phyloP scores from a whole-genome alignment of 2,797 vertebrate species.

The Silurus lanzhouensis region DNA sequence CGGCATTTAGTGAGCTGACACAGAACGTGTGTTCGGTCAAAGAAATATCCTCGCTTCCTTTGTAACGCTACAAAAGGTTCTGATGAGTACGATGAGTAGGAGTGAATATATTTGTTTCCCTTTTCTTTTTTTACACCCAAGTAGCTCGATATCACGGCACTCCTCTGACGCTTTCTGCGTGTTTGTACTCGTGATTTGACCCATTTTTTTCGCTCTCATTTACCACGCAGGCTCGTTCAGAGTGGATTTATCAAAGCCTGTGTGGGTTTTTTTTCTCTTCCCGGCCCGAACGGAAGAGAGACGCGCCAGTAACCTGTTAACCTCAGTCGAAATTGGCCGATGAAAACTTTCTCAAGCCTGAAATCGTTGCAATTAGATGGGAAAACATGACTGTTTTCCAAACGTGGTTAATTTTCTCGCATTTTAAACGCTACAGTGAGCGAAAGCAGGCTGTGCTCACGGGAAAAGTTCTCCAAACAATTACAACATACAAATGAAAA shows the following conservation, averaged over 20 bases:
- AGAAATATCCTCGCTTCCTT: slow-evolving; percentile 6
- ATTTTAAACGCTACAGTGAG: slow-evolving; percentile 71
- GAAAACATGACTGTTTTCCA: slow-evolving; percentile 71
- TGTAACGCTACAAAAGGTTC: slow-evolving; percentile 38
- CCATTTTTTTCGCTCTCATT: slow-evolving; percentile 19
- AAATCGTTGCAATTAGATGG: slow-evolving; percentile 79
- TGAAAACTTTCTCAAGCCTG: slow-evolving; percentile 78
- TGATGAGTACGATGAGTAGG: slow-evolving; percentile 10
- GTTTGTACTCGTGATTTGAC: slow-evolving; percentile 25
- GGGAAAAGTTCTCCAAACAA: slow-evolving; percentile 62
- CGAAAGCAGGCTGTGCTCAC: slow-evolving; percentile 21
- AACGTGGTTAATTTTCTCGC: slow-evolving; percentile 75
- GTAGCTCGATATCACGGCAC: slow-evolving; percentile 6
- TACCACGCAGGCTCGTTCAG: slow-evolving; percentile 11
- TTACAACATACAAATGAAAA: background rate
- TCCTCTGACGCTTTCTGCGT: background rate
- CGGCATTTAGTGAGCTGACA: slow-evolving; percentile 12
- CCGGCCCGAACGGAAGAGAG: slow-evolving; percentile 62
- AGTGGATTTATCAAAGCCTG: slow-evolving; percentile 19
- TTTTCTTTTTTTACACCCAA: background rate
- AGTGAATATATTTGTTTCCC: slow-evolving; percentile 2
- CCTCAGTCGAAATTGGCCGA: slow-evolving; percentile 76
- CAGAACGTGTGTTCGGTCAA: background rate
- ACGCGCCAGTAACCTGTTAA: slow-evolving; percentile 72
- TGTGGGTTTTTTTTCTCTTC: slow-evolving; percentile 57